Base-by-base conservation (phyloP, 1,140 invertebrate genomes). In the Pseudomyrmex flavicornis region DNA sequence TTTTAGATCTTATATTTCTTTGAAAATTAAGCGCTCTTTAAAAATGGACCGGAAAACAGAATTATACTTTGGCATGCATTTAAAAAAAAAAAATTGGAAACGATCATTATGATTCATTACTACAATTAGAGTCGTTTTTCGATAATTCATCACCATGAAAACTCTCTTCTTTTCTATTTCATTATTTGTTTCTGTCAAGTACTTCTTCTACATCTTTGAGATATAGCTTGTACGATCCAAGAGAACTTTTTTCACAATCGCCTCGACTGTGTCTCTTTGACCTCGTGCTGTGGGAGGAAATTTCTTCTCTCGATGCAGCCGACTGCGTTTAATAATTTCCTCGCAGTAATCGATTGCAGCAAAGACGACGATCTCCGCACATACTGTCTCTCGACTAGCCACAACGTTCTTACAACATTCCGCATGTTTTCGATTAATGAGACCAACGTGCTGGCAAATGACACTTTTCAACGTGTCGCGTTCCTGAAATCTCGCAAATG, bases 401-500 rank as follows among this genome's bases (percentile, higher is more conserved):
- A 56, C 26, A 52, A 13, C 73, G 17, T 15, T 72, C 72, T 82
- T 46, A 58, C 73, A 66, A 83, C 87, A 88, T 88, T 88, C 86
- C 87, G 66, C 87, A 35, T 48, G 70, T 75, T 82, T 88, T 88
- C 83, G 77, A 88, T 88, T 88, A 88, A 88, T 79, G 77, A 52
- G 83, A 85, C 79, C 87, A 73, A 83, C 58, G 74, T n/a, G 35
- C 72, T 22, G 15, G 35, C 61, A n/a, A 66, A 66, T 50, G 70
- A 56, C 82, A 62, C 69, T 87, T 85, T 88, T 82, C 85, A 85
- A 61, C 75, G 68, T 69, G 74, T 54, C 85, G 82, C 85, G 82
- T 88, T 88, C 86, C 59, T 87, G 86, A 88, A 88, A 88, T 87
- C 82, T 70, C 85, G 63, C 59, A 82, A 72, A 87, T 88, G 56